These are phyloP conservation scores for Noctua janthina DNA, from an alignment of 2,888 invertebrate genomes.

Conservation along the genomic window DNA sequence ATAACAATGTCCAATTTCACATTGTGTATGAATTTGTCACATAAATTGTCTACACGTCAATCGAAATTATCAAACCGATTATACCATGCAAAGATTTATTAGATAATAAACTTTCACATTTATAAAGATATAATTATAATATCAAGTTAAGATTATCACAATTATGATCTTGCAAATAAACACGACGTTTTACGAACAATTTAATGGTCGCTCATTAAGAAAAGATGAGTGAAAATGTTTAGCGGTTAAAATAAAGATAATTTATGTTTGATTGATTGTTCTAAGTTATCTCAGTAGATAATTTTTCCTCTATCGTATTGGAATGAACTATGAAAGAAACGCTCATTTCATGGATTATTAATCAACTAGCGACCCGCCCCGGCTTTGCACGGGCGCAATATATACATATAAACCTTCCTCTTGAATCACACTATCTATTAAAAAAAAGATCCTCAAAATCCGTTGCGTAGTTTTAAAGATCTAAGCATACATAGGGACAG, in stretches of 20 bases:
- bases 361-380: too few species aligned
- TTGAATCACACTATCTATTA: too few species aligned
- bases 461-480: too few species aligned
- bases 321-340: not conserved
- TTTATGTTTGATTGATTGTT: slow-evolving; percentile 16
- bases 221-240: slow-evolving; percentile 19
- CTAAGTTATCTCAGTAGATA: not conserved
- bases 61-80: not conserved
- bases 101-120: slow-evolving; percentile 47
- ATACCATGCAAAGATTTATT: slow-evolving; percentile 13
- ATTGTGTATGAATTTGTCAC: not conserved
- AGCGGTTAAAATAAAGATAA: not conserved
- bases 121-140: slow-evolving; percentile 38
- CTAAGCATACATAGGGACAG: too few species aligned
- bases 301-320: not conserved
- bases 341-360: not conserved
- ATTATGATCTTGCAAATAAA: slow-evolving; percentile 32
- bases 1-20: not conserved
- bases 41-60: not conserved
- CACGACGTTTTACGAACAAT: slow-evolving; percentile 24
- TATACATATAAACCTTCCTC: too few species aligned
- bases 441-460: too few species aligned
- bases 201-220: slow-evolving; percentile 1
- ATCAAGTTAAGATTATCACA: slow-evolving; percentile 32
- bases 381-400: too few species aligned